Base-by-base conservation (phyloP, 2,113 vertebrate species). In the Gobius niger region DNA sequence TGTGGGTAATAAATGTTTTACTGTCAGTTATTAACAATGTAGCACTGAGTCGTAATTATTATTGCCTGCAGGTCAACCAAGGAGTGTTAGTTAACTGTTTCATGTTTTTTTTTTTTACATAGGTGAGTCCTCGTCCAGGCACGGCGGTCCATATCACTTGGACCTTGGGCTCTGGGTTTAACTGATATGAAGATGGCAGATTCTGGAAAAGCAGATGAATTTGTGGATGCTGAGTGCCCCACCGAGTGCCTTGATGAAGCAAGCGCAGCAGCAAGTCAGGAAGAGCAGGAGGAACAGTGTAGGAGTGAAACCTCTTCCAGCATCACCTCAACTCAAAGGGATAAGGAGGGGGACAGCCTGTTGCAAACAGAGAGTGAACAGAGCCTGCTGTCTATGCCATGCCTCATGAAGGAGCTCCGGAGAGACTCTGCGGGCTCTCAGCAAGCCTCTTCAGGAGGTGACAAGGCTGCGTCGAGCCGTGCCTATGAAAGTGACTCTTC, bases 181-280 rank as follows among this genome's bases (percentile, higher is more conserved):
- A 94, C 78, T 95, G 93, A 93, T 91, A 96, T 95, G 95, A 97
- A 96, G 94, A 99, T 99, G 98, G 96, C 98, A 90, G 93, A 95
- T 76, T 94, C 87, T 19, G 94, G 94, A 89, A 98, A 97, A 92
- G 83, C 92, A 69, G 94, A 96, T 85, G 94, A 95, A 84, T 93
- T 95, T 87, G 87, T 91, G 72, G 94, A 95, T 88, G 92, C 92
- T 4, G 94, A 96, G 90, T 90, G 89, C 76, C 92, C 92, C 47
- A 80, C 92, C 46, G 95, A 96, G 90, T 85, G 91, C 86, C 88
- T 94, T 71, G 90, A 89, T 77, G 92, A 94, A 81, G 76, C 81
- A 52, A 85, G 84, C 63, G 68, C 80, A 56, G 85, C 92, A 34
- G 83, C 88, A 59, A 65, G 68, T 80, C 91, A 91, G 61, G 92